phyloP scores from a whole-genome alignment of 2,113 vertebrate genomes.

The Sapayoa aenigma region DNA sequence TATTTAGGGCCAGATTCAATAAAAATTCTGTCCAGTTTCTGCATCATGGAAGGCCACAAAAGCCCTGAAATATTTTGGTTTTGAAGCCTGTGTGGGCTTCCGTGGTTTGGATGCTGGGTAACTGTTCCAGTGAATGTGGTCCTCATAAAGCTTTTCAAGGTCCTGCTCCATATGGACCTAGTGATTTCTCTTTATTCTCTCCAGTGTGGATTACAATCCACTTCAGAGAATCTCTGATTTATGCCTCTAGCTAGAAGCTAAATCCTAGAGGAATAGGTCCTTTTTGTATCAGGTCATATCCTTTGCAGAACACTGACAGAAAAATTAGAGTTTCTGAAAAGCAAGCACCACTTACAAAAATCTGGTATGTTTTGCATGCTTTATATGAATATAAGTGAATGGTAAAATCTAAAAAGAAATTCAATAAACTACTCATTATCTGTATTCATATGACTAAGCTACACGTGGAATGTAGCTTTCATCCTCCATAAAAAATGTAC shows the following conservation, averaged over 20 bases:
- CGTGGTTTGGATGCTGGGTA: constrained; percentile 1
- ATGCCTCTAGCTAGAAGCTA: constrained; percentile 30
- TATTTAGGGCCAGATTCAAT: constrained; percentile 59
- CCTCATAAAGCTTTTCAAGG: constrained; percentile 51
- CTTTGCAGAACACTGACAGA: constrained; percentile 36
- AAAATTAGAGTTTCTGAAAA: constrained; percentile 46
- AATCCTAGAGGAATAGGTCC: constrained; percentile 40
- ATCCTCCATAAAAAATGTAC: constrained; percentile 62
- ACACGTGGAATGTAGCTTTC: constrained; percentile 53
- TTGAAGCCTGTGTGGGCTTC: constrained; percentile 39
- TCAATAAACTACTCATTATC: constrained; percentile 60
- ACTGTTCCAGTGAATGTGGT: constrained; percentile 32
- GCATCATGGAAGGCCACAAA: constrained; percentile 51
- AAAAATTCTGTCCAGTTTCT: constrained; percentile 42
- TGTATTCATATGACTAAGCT: constrained; percentile 66
- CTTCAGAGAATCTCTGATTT: constrained; percentile 31
- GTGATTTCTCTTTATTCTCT: constrained; percentile 34
- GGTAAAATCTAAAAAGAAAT: constrained; percentile 49
- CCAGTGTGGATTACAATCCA: constrained; percentile 31
- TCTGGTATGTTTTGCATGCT: constrained; percentile 32
- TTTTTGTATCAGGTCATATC: constrained; percentile 42
- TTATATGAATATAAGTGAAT: constrained; percentile 9
- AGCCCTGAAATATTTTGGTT: constrained; percentile 44
- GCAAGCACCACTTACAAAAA: constrained; percentile 36
- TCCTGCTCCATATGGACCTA: constrained; percentile 19